phyloP scores from a whole-genome alignment of 92 coral and sea anemone species.

The Desmophyllum pertusum region DNA sequence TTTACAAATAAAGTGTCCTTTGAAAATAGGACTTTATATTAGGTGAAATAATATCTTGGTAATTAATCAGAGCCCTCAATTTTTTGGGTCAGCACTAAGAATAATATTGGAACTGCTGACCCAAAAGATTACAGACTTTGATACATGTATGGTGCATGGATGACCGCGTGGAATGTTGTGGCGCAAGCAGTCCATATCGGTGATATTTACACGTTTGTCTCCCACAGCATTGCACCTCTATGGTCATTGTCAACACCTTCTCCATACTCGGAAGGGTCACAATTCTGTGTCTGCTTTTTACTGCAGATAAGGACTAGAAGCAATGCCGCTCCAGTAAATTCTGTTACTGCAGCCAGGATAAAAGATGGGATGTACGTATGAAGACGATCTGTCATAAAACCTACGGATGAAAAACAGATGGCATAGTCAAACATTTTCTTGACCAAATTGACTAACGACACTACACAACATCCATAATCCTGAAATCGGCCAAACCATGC shows the following conservation, averaged over 20 bases:
- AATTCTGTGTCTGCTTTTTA: not conserved
- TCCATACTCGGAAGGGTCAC: not conserved
- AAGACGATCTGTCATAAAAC: constrained; percentile 44
- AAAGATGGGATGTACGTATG: constrained; percentile 31
- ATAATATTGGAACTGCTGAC: not conserved
- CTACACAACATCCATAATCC: too few relatives aligned
- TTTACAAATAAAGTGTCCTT: too few relatives aligned
- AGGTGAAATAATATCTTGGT: too few relatives aligned
- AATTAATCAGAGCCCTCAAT: not conserved
- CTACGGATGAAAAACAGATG: constrained; percentile 1
- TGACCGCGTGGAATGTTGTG: too few relatives aligned
- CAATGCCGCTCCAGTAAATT: constrained; percentile 19
- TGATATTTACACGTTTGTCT: not conserved
- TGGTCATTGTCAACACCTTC: not conserved
- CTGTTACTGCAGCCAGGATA: constrained; percentile 14
- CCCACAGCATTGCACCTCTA: not conserved
- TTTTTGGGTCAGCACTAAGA: not conserved
- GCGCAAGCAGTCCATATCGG: not conserved
- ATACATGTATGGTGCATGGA: too few relatives aligned
- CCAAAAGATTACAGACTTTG: not conserved
- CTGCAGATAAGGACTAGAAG: constrained; percentile 3
- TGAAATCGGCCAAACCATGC: too few relatives aligned
- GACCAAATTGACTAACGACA: too few relatives aligned
- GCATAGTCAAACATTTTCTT: too few relatives aligned
- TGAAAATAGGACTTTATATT: too few relatives aligned